phyloP scores from a whole-genome alignment of 2,888 invertebrate species.

The Hymenopus coronatus region DNA sequence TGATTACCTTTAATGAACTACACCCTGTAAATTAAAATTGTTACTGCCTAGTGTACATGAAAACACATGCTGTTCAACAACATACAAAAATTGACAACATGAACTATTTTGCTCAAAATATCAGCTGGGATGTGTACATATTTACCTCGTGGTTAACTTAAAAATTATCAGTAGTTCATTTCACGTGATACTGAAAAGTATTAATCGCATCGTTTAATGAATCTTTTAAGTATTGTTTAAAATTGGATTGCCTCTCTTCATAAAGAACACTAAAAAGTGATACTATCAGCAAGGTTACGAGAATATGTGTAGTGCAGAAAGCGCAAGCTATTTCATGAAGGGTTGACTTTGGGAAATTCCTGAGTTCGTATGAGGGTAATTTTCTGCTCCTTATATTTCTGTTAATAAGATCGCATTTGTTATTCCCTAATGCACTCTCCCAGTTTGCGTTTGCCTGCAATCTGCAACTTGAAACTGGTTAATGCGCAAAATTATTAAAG shows the following conservation, averaged over 20 bases:
- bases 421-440: too few species aligned
- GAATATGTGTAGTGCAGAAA: background rate
- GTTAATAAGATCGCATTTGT: too few species aligned
- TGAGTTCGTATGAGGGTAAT: background rate
- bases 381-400: background rate
- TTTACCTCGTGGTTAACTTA: conserved; percentile 13
- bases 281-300: background rate
- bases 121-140: conserved; percentile 25
- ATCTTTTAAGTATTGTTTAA: background rate
- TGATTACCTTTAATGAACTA: background rate
- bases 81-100: background rate
- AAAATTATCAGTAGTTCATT: background rate
- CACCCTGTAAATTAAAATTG: background rate
- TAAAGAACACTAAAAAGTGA: background rate
- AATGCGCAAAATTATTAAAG: background rate
- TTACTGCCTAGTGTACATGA: background rate
- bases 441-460: background rate
- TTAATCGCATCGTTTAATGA: background rate
- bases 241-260: background rate
- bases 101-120: conserved; percentile 29
- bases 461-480: background rate
- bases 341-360: background rate
- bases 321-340: background rate
- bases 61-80: background rate
- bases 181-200: background rate